phyloP scores from a whole-genome alignment of 1,140 invertebrate species.

The Elysia chlorotica region DNA sequence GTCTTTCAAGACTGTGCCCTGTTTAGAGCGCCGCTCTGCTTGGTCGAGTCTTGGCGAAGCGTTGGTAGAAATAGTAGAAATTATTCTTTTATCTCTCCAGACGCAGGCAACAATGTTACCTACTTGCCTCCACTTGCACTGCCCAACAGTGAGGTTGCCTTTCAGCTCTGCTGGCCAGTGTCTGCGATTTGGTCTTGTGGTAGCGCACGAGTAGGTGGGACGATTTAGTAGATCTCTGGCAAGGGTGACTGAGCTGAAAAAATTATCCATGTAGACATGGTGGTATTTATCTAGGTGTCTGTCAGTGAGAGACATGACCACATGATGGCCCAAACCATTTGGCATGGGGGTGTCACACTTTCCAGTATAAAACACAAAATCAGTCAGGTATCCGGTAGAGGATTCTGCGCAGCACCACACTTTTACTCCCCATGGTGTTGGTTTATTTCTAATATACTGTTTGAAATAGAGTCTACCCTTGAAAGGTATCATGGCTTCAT shows the following conservation, averaged over 20 bases:
- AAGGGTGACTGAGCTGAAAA: conserved; percentile 8
- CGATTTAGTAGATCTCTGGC: conserved; percentile 1
- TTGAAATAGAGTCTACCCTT: conserved; percentile 59
- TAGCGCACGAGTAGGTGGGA: conserved; percentile 6
- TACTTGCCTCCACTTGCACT: background rate
- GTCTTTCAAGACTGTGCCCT: background rate
- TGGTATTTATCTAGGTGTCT: background rate
- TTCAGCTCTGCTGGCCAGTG: conserved; percentile 6
- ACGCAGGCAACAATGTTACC: background rate
- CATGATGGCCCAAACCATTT: background rate
- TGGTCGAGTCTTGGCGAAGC: background rate
- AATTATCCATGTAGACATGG: conserved; percentile 15
- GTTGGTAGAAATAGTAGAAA: conserved; percentile 16
- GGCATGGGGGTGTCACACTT: background rate
- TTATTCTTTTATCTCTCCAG: conserved; percentile 17
- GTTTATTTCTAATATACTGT: conserved; percentile 60
- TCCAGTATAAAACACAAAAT: conserved; percentile 7
- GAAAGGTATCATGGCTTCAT: conserved; percentile 63
- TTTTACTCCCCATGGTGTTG: conserved; percentile 63
- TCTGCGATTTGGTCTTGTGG: background rate
- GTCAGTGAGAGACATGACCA: background rate
- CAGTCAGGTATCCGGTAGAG: conserved; percentile 16
- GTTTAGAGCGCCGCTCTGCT: background rate
- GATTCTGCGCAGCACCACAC: conserved; percentile 40
- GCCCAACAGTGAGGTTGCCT: background rate